phyloP scores from a whole-genome alignment of 2,888 invertebrate genomes.

The Magallana nippona region DNA sequence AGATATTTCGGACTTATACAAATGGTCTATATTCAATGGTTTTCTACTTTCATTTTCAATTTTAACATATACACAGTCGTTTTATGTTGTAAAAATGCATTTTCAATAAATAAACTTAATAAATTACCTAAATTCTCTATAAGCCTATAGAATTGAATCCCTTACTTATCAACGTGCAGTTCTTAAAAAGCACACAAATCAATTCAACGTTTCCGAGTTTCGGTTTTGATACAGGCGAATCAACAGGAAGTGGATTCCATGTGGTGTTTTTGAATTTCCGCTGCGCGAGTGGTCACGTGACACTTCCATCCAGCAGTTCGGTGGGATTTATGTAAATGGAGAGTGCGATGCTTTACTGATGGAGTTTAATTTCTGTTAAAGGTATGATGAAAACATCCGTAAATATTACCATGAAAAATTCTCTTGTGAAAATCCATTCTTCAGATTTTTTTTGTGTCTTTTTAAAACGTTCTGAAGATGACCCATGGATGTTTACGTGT shows the following conservation, averaged over 20 bases:
- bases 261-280: conserved; percentile 33
- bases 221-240: too few relatives aligned
- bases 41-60: too few relatives aligned
- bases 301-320: background rate
- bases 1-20: too few relatives aligned
- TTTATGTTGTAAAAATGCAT: too few relatives aligned
- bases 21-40: too few relatives aligned
- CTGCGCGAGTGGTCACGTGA: conserved; percentile 28
- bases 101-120: too few relatives aligned
- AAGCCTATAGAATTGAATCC: too few relatives aligned
- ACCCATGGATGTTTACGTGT: background rate
- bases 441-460: background rate
- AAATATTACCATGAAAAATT: background rate
- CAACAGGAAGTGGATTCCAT: conserved; percentile 26
- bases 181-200: too few relatives aligned
- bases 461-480: background rate
- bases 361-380: background rate
- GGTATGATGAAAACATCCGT: background rate
- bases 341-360: background rate
- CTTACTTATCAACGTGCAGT: too few relatives aligned
- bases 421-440: background rate
- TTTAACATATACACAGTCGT: too few relatives aligned
- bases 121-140: too few relatives aligned
- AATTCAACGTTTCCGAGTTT: background rate
- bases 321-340: background rate